Evolutionary conservation across 2,888 invertebrate species (phyloP), one percentile per base, ranked within the genome.

Genomic region (Limenitis camilla): DNA sequence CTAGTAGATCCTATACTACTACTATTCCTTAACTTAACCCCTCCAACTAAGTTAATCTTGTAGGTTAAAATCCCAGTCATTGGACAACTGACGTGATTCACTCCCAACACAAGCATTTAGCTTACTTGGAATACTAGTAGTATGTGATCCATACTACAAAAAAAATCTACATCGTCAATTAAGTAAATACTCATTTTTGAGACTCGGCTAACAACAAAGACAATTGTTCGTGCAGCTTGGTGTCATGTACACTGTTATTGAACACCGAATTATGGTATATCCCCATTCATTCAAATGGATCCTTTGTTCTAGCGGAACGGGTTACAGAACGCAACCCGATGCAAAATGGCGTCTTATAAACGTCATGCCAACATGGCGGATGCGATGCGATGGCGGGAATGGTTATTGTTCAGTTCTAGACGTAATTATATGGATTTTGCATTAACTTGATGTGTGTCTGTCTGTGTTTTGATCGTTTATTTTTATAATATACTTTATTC

Each of bases 311-410:
- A 52, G 55, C 57, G 36, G 45, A 58, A 54, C 56, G 58, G 56
- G 50, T 62, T 61, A 61, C 59, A 59, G 62, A 62, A 62, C 61
- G 65, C 64, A 69, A 72, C 63, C 60, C 66, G 67, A 72, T 65
- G 64, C 69, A 73, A 72, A 60, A 76, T 75, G 74, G 75, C 78
- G 68, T 66, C 65, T 61, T 61, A 61, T 49, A 70, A 74, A 76
- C 78, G 81, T 80, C 81, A 80, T 69, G 61, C 64, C 75, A 82
- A 78, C 65, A 84, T 83, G 84, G 83, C 82, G 63, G 38, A 36
- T 19, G 19, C 19, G 19, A 19, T 19, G 19, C 19, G 19, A 19
- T 45, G 45, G 45, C 45, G 72, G 62, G 58, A 58, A 64, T 68
- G 65, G 73, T 75, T 76, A 80, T 79, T 79, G 78, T 79, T 77